Evolutionary conservation across 2,888 invertebrate species (phyloP).

Genomic region (Drosophila prostipennis): DNA sequence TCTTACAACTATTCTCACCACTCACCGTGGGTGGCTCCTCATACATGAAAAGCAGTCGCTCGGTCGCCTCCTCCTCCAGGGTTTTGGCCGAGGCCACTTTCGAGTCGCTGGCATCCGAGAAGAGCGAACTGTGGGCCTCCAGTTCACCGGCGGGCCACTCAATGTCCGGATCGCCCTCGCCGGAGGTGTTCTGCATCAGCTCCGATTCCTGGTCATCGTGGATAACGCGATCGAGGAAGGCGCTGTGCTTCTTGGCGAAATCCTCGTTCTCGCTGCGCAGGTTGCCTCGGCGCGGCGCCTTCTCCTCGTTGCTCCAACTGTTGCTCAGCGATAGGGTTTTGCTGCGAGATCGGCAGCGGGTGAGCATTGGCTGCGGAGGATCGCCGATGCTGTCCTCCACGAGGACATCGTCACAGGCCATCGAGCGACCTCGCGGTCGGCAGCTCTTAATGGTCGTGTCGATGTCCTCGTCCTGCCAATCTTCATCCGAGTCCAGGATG

Average conservation of each 20-base stretch:
- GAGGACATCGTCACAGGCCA: slow-evolving; percentile 50
- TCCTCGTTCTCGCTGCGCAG: slow-evolving; percentile 88
- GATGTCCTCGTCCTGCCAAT: slow-evolving; percentile 28
- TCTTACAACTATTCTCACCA: background rate
- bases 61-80: slow-evolving; percentile 39
- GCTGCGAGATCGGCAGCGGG: slow-evolving; percentile 74
- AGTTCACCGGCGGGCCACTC: slow-evolving; percentile 45
- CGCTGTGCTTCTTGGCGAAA: slow-evolving; percentile 87
- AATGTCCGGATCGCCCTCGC: slow-evolving; percentile 2
- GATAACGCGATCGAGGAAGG: slow-evolving; percentile 86
- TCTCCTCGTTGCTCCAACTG: slow-evolving; percentile 53
- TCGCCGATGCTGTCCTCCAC: slow-evolving; percentile 56
- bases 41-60: slow-evolving; percentile 66
- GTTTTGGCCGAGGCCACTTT: slow-evolving; percentile 16
- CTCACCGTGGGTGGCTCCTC: slow-evolving; percentile 78
- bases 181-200: background rate
- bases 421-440: slow-evolving; percentile 45
- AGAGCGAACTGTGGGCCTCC: slow-evolving; percentile 44
- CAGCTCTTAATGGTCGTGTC: slow-evolving; percentile 17
- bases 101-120: slow-evolving; percentile 57
- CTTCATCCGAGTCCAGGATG: slow-evolving; percentile 33
- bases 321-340: slow-evolving; percentile 70
- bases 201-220: slow-evolving; percentile 40
- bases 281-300: slow-evolving; percentile 83
- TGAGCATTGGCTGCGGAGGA: background rate